Evolutionary conservation across 2,797 vertebrate species (phyloP), one percentile per base, ranked within the genome.

Genomic region (Cercopithecus neglectus): DNA sequence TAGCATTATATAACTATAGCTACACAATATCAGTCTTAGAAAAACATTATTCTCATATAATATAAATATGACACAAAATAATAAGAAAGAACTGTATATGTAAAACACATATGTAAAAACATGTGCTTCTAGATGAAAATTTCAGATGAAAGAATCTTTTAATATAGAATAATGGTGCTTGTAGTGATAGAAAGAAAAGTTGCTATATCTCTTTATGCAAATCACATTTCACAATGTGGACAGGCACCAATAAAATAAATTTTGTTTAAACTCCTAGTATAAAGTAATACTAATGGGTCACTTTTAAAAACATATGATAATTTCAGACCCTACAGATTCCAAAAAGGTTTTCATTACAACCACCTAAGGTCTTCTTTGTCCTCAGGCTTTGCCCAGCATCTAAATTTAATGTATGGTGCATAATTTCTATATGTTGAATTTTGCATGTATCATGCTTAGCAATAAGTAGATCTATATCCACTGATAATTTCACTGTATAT

Each of bases 91-190:
- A 1, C 24, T 88, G 1, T 36, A 28, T 53, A 39, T 14, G 61
- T 67, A 67, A 67, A 67, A 67, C 4, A 67, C 14, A 67, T 61
- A 61, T 67, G 16, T 19, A 19, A 59, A 90, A 76, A 87, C 76
- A 59, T 57, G 48, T 91, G 83, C 81, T 97, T 75, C 89, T 3
- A 5, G 46, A 7, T 89, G 44, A 53, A 96, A 98, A 90, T 0
- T 4, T 95, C 57, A 80, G 75, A 74, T 96, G 90, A 82, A 95
- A 55, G 4, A 97, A 4, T 74, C 33, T 74, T 94, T 39, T 55
- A 57, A 75, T 88, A 85, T 36, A 96, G 80, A 96, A 95, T 98
- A 93, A 96, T 96, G 8, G 16, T 97, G 98, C 98, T 91, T 98
- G n/a, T 92, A 64, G 44, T 94, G 96, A n/a, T 79, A 16, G 14